Conservation (phyloP, 2,888 invertebrate genomes). For the Horisme vitalbata region DNA sequence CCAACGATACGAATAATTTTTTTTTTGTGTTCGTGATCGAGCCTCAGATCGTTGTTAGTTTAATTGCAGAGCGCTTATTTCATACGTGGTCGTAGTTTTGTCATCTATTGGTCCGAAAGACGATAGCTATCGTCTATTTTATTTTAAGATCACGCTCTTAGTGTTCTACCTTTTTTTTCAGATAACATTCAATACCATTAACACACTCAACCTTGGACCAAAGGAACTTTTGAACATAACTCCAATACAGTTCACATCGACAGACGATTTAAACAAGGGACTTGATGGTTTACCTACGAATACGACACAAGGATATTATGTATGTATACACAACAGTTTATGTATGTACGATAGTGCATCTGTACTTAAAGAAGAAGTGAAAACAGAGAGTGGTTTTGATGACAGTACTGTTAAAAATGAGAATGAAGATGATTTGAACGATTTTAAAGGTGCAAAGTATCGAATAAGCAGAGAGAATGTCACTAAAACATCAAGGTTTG, state of each 20-base stretch:
- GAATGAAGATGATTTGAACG: background rate
- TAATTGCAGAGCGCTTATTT: no score
- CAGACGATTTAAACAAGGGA: background rate
- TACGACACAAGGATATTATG: no score
- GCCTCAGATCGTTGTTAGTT: no score
- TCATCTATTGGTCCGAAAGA: no score
- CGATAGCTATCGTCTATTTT: no score
- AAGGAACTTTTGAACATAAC: background rate
- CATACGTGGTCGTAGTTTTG: no score
- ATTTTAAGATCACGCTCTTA: no score
- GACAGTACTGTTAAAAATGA: conserved; percentile 1
- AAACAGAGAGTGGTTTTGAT: background rate
- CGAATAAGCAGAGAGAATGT: no score
- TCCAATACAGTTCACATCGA: background rate
- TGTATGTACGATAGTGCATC: background rate
- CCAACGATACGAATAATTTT: no score
- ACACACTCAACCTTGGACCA: background rate
- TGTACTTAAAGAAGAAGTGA: background rate
- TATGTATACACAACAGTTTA: background rate
- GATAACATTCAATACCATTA: conserved; percentile 2
- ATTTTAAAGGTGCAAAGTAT: no score
- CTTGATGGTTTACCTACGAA: background rate
- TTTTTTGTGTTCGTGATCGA: no score
- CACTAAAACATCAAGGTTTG: background rate
- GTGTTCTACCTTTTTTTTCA: no score